A percentile compares a stretch with the other conserved stretches of the same genome.
Evolutionary conservation across 2,888 invertebrate species (phyloP).

Genomic region (Allacma fusca): DNA sequence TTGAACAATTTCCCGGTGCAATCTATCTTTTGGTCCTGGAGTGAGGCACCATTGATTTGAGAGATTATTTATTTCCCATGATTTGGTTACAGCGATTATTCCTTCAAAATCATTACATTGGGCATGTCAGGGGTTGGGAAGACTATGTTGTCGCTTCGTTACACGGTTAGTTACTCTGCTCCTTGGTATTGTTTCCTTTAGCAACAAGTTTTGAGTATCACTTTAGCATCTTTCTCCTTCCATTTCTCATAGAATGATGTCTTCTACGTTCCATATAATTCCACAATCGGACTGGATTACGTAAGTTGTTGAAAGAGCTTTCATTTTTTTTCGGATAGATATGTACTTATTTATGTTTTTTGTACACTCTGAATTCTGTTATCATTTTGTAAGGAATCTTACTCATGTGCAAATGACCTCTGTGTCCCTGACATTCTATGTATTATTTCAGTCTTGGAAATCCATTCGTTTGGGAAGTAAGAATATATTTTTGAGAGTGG

Average conservation of each 20-base stretch:
- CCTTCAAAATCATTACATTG: slow-evolving; percentile 30
- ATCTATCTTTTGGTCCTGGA: neutral
- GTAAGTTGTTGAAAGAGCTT: neutral
- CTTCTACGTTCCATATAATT: neutral
- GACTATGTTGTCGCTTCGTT: slow-evolving; percentile 18
- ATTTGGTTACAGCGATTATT: slow-evolving; percentile 28
- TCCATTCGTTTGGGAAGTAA: slow-evolving; percentile 29
- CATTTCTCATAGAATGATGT: slow-evolving; percentile 9
- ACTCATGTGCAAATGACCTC: neutral
- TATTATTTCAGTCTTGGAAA: slow-evolving; percentile 26
- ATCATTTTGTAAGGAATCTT: neutral
- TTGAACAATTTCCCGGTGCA: neutral
- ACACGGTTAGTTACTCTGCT: slow-evolving; percentile 19
- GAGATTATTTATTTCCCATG: neutral
- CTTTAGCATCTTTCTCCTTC: neutral
- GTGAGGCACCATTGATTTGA: neutral
- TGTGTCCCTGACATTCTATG: neutral
- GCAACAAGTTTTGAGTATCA: neutral
- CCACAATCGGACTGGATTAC: slow-evolving; percentile 30
- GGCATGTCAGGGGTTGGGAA: slow-evolving; percentile 30
- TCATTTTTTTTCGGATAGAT: neutral
- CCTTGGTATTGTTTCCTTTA: neutral
- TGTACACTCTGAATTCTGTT: neutral
- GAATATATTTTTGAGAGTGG: slow-evolving; percentile 28
- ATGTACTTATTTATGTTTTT: neutral